phyloP scores from a whole-genome alignment of 1,140 invertebrate species.

The Nymphalis io region DNA sequence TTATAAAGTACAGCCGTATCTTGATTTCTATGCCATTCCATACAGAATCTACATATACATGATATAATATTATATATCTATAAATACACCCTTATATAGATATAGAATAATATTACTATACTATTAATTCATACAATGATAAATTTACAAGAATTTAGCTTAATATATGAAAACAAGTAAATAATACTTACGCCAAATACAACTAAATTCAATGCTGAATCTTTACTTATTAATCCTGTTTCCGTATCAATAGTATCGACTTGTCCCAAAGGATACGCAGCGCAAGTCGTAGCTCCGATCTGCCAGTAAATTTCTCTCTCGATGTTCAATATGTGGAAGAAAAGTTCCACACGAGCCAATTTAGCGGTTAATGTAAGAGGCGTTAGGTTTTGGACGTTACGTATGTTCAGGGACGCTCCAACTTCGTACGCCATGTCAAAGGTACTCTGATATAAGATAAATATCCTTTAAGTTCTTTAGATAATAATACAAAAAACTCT shows the following conservation, averaged over 20 bases:
- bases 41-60: too few species aligned
- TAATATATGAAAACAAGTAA: background rate
- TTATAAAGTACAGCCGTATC: too few species aligned
- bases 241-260: conserved; percentile 97
- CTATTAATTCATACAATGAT: too few species aligned
- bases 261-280: conserved; percentile 96
- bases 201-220: conserved; percentile 98
- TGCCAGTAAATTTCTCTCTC: conserved; percentile 98
- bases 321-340: conserved; percentile 97
- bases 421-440: conserved; percentile 97
- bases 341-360: conserved; percentile 95
- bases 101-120: too few species aligned
- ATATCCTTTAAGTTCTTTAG: background rate
- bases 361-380: conserved; percentile 97
- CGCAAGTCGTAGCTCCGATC: conserved; percentile 96
- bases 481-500: too few species aligned
- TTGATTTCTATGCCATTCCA: too few species aligned
- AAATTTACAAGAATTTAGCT: too few species aligned
- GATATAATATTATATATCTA: too few species aligned
- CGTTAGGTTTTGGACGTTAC: conserved; percentile 94
- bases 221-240: conserved; percentile 95
- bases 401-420: conserved; percentile 91
- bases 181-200: conserved; percentile 92
- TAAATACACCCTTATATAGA: too few species aligned
- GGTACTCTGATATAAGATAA: conserved; percentile 84